Conservation (phyloP, 64 coral and sea anemone genomes). For the Actinia tenebrosa region DNA sequence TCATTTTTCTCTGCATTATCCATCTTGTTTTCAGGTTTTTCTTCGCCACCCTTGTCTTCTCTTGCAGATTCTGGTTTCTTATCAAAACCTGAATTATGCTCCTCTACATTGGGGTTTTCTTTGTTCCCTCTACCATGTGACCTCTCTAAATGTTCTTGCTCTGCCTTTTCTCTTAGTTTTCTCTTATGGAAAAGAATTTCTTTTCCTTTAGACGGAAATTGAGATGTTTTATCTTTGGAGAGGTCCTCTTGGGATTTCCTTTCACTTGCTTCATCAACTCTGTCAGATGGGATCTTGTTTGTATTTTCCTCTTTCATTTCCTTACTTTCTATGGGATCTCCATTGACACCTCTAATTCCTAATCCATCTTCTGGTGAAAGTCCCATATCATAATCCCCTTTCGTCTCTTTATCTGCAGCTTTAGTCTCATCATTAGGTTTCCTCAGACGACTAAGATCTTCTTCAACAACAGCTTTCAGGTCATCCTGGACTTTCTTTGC, state of each 20-base stretch:
- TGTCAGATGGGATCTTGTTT: not conserved
- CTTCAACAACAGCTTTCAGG: slow-evolving; percentile 19
- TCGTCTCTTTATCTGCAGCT: not conserved
- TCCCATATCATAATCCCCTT: not conserved
- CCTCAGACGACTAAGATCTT: not conserved
- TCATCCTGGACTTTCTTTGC: slow-evolving; percentile 1
- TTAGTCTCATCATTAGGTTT: not conserved
- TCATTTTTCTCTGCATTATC: not conserved
- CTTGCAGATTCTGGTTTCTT: not conserved
- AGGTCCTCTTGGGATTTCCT: not conserved
- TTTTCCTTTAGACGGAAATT: not conserved
- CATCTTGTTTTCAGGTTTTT: not conserved
- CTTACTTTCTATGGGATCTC: not conserved
- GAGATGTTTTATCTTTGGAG: not conserved
- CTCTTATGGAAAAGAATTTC: not conserved
- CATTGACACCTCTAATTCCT: not conserved
- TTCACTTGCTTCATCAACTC: not conserved
- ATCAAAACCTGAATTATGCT: not conserved
- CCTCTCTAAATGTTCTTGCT: not conserved
- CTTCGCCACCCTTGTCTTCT: not conserved
- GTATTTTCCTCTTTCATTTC: not conserved
- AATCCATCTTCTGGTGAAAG: not conserved
- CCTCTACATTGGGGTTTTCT: not conserved
- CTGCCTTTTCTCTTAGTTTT: not conserved
- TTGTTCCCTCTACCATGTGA: not conserved